Evolutionary conservation across 2,797 vertebrate genomes (phyloP), one percentile per base, ranked within the genome.

Genomic region (Champsocephalus esox): DNA sequence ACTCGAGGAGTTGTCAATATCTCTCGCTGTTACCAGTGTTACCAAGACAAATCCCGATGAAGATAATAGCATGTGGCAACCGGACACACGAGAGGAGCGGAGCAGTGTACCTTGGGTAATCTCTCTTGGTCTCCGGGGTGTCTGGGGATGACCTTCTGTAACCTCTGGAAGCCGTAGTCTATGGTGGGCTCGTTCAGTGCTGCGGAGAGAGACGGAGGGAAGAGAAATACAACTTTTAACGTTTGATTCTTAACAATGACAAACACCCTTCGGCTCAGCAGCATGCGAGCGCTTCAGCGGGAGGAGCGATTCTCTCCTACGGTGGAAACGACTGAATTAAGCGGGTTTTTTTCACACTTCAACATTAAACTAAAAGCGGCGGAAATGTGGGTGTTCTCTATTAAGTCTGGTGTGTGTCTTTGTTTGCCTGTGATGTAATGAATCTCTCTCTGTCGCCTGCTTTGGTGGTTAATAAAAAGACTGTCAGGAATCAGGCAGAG

Each of bases 111-210:
- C 98, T 99, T 99, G 90, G 98, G 98, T 95, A 99, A 96, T 93
- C 98, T 96, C 84, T 99, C 98, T 0, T 98, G 98, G 95, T 99
- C 98, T 41, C 98, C 98, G 0, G 98, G 98, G 90, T 99, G 98
- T 93, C 97, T 96, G 64, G 98, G 98, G 87, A 99, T 99, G 90
- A 99, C 98, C 95, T 99, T 99, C 95, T 99, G 98, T 96, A 99
- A 95, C 94, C 98, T 95, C 94, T 99, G 98, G 95, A 99, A 99
- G 87, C 98, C 97, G 12, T 99, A 99, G 95, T 99, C 98, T 85
- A 99, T 99, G 92, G 98, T 99, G 77, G 98, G 98, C 88, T 99
- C 97, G 0, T 99, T 99, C 90, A 99, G 95, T 21, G 98, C 98
- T 99, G 83, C 24, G 77, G 51, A 88, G 43, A 79, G 57, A 81